Conservation (phyloP, 2,113 vertebrate species). For the Pachypanchax playfairii region DNA sequence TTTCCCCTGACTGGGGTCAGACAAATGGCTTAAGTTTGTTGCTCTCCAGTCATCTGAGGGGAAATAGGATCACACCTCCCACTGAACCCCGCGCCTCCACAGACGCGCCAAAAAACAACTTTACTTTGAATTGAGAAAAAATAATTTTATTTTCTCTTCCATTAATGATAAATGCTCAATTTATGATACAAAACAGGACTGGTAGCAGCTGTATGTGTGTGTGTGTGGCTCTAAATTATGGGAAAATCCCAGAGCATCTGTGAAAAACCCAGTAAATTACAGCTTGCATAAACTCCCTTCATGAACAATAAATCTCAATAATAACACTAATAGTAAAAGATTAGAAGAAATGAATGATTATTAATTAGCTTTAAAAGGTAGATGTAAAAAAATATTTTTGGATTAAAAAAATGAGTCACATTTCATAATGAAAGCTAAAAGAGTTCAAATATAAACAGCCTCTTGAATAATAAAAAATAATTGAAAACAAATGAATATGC, state of each 20-base stretch:
- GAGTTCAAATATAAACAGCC: background rate
- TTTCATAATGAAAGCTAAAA: too few relatives aligned
- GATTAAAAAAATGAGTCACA: too few relatives aligned
- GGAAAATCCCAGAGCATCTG: conserved; percentile 7
- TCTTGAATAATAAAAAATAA: background rate
- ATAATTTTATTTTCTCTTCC: too few relatives aligned
- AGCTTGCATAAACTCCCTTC: too few relatives aligned
- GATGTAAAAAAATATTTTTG: too few relatives aligned
- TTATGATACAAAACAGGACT: background rate
- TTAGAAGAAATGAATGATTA: too few relatives aligned
- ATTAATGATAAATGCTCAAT: background rate
- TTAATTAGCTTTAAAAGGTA: too few relatives aligned
- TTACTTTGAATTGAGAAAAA: background rate
- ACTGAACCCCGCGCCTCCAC: background rate
- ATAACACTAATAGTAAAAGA: too few relatives aligned
- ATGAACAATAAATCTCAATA: too few relatives aligned
- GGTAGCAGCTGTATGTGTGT: too few relatives aligned
- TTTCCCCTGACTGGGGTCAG: conserved; percentile 42
- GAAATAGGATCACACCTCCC: conserved; percentile 2
- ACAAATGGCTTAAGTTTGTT: conserved; percentile 8
- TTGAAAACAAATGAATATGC: background rate
- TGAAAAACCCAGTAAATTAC: background rate
- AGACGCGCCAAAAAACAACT: background rate
- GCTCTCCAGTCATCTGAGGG: background rate
- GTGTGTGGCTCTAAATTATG: too few relatives aligned